These are phyloP conservation scores for Xenopus laevis DNA, from an alignment of 2,113 vertebrate genomes.

Conservation along the genomic window DNA sequence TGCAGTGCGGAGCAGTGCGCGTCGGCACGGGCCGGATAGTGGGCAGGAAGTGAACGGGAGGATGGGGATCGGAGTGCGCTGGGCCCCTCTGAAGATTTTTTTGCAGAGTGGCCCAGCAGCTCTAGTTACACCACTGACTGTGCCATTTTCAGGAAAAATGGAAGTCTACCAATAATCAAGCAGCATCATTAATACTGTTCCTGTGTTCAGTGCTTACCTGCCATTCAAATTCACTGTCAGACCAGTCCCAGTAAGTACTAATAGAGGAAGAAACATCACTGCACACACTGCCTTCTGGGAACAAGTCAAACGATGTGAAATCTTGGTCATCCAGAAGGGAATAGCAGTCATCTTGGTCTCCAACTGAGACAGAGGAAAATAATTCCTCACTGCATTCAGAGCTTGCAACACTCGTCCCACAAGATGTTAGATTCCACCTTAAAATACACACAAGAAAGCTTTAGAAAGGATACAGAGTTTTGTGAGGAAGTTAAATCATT, in stretches of 20 bases:
- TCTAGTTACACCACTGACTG: too few species aligned
- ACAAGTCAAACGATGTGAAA: constrained; percentile 91
- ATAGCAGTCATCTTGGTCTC: constrained; percentile 95
- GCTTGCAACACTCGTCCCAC: constrained; percentile 94
- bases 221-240: constrained; percentile 98
- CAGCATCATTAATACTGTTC: too few species aligned
- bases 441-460: background rate
- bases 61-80: too few species aligned
- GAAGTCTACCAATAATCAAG: too few species aligned
- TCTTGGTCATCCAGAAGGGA: constrained; percentile 95
- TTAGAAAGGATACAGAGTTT: background rate
- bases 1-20: too few species aligned
- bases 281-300: constrained; percentile 95
- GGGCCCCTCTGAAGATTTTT: too few species aligned
- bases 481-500: too few species aligned
- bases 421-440: constrained; percentile 88
- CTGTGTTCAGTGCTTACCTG: constrained; percentile 70
- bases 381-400: constrained; percentile 97
- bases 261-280: constrained; percentile 97
- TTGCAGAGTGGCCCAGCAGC: too few species aligned
- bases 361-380: constrained; percentile 93
- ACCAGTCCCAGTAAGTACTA: constrained; percentile 98
- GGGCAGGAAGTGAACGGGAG: too few species aligned
- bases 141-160: too few species aligned
- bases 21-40: too few species aligned